Evolutionary conservation across 2,888 invertebrate genomes (phyloP).

Genomic region (Cryptocephalus moraei): DNA sequence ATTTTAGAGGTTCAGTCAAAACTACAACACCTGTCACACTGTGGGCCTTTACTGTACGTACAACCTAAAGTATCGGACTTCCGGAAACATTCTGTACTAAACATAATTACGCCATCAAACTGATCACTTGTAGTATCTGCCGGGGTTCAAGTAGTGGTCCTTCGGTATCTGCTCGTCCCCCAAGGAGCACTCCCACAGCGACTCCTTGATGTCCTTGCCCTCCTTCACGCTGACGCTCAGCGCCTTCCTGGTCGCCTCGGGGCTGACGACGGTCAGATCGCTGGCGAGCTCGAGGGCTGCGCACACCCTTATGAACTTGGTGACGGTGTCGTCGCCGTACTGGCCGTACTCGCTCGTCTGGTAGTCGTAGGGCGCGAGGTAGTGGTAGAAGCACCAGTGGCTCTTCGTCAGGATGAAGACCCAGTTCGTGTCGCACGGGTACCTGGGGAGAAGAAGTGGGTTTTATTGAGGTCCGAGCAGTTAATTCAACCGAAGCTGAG

Average conservation of each 20-base stretch:
- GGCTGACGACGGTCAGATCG: constrained; percentile 53
- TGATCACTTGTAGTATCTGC: neutral
- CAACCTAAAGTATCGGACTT: too few species aligned
- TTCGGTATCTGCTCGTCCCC: neutral
- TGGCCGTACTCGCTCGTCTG: constrained; percentile 73
- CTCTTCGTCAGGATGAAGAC: constrained; percentile 66
- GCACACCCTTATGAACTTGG: constrained; percentile 58
- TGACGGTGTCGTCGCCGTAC: constrained; percentile 58
- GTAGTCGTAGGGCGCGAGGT: constrained; percentile 68
- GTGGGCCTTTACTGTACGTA: too few species aligned
- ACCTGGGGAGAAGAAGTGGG: constrained; percentile 37
- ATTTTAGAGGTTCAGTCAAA: too few species aligned
- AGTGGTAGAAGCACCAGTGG: constrained; percentile 76
- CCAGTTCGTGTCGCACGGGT: constrained; percentile 59
- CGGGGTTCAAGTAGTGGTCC: neutral
- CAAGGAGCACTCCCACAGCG: constrained; percentile 41
- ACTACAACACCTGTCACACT: too few species aligned
- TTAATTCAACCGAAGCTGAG: neutral
- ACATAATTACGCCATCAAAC: too few species aligned
- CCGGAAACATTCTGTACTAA: too few species aligned
- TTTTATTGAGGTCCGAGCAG: neutral
- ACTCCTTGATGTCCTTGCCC: constrained; percentile 45
- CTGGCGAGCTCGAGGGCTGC: constrained; percentile 57
- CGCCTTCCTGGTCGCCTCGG: constrained; percentile 51
- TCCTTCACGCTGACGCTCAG: constrained; percentile 48